A percentile compares a stretch with the other conserved stretches of the same genome.
Conservation (phyloP, 2,113 vertebrate genomes). For the Eptesicus fuscus region DNA sequence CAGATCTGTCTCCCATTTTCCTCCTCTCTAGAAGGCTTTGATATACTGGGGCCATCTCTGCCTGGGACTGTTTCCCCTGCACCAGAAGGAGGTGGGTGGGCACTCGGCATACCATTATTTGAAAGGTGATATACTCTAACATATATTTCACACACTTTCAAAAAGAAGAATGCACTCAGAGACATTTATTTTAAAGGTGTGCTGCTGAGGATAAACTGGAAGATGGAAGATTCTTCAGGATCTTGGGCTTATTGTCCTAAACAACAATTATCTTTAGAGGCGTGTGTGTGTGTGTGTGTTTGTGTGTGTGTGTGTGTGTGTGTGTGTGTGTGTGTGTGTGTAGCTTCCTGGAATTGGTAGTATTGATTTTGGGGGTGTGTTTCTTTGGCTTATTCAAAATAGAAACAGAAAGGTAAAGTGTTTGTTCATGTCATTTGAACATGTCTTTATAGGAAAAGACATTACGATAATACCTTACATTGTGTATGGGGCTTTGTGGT, state of each 20-base stretch:
- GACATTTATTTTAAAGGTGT: not conserved
- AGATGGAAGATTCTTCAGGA: not conserved
- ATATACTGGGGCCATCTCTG: not conserved
- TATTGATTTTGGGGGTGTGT: constrained; percentile 28
- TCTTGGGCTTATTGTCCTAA: not conserved
- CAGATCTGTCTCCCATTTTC: not conserved
- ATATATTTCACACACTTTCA: not conserved
- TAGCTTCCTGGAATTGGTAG: constrained; percentile 39
- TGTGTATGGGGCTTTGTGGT: not conserved
- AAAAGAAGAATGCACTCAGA: not conserved
- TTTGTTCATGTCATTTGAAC: constrained; percentile 43
- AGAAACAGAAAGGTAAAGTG: constrained; percentile 45
- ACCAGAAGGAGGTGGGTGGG: not conserved
- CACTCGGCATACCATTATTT: not conserved
- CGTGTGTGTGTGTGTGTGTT: not conserved
- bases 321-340: not conserved
- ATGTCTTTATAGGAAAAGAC: constrained; percentile 22
- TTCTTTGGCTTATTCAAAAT: constrained; percentile 40
- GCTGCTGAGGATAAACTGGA: not conserved
- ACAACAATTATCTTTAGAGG: not conserved
- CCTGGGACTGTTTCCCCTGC: not conserved
- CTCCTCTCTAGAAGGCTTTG: not conserved
- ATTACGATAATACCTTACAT: constrained; percentile 16
- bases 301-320: not conserved
- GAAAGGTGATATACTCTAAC: not conserved